Evolutionary conservation across 1,140 invertebrate genomes (phyloP), one percentile per base, ranked within the genome.

Genomic region (Ceratosolen fusciceps): DNA sequence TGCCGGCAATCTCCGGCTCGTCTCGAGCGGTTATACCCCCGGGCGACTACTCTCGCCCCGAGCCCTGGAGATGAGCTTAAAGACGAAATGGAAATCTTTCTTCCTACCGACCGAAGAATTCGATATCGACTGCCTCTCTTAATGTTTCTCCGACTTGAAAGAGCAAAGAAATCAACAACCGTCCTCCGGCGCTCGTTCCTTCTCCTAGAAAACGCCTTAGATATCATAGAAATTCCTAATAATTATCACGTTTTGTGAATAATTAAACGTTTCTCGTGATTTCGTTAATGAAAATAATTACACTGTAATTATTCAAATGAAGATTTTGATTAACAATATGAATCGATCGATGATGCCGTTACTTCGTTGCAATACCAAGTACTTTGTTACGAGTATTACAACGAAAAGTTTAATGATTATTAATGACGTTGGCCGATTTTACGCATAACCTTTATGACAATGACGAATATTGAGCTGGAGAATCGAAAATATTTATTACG

Each of bases 1-100:
- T 65, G 14, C 54, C 58, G 78, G 60, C 73, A 82, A 82, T 83
- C 82, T 80, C 79, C 65, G 73, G 81, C 79, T 39, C 0, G 14
- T 72, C 37, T 67, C 65, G 34, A 21, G 21, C 65, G 21, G 21
- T 26, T 43, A 34, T 19, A 34, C 14, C n/a, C 3, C 39, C 19
- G 16, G 8, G 31, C 31, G n/a, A 65, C 1, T 19, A 5, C 5
- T 37, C 5, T 24, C 19, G 34, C 31, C 34, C 12, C 4, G 56
- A 43, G 39, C 9, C 47, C 10, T 2, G 47, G 24, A 34, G 60
- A 1, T 2, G 39, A 24, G 43, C 19, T 8, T n/a, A n/a, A 58
- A 65, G 26, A 49, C 26, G 24, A 54, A 31, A 47, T 70, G 14
- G 14, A 70, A 70, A 43, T 70, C 67, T 70, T 70, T 49, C 47